Base-by-base conservation (phyloP, 2,888 invertebrate genomes). In the Apamea epomidion region DNA sequence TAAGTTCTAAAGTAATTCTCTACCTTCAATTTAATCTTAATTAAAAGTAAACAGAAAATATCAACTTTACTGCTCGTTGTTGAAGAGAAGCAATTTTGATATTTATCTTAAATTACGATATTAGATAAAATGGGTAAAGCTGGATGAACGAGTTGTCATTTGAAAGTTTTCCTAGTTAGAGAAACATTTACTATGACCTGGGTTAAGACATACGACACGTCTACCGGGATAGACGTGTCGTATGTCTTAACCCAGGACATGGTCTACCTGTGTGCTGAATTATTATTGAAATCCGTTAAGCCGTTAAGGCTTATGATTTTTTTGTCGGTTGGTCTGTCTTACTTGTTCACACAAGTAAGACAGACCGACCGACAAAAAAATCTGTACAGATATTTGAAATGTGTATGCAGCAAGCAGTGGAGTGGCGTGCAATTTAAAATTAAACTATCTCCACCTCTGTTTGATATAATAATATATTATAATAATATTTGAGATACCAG, bases 21-120 rank as follows among this genome's bases (percentile, higher is more conserved):
- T 54, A 70, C 54, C 51, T 74, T n/a, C 48, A 71, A 67, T 81
- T 51, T 85, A 83, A 74, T 74, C 67, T 62, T 67, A 71, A 74
- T 83, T 81, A 74, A 74, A 74, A 67, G 81, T 71, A 85, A 74
- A 81, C 81, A 83, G 81, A 74, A 85, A 85, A 85, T 58, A 85
- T 81, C 54, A 74, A 81, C 37, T 81, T 70, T 14, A 85, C 65
- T 65, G 54, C 45, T 54, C 14, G 8, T 21, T 16, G 60, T 25
- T 62, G 29, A 45, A 21, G 74, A 67, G 16, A 67, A 65, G 51
- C 37, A 21, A 62, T 62, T 25, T 54, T 54, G 74, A 83, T 85
- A 81, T 83, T 81, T 74, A 81, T 85, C 81, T 74, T 54, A 62
- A 62, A 60, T 67, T 67, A 29, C 32, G 67, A 29, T 68, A 45